phyloP scores from a whole-genome alignment of 2,797 vertebrate species.

The Esox masquinongy region DNA sequence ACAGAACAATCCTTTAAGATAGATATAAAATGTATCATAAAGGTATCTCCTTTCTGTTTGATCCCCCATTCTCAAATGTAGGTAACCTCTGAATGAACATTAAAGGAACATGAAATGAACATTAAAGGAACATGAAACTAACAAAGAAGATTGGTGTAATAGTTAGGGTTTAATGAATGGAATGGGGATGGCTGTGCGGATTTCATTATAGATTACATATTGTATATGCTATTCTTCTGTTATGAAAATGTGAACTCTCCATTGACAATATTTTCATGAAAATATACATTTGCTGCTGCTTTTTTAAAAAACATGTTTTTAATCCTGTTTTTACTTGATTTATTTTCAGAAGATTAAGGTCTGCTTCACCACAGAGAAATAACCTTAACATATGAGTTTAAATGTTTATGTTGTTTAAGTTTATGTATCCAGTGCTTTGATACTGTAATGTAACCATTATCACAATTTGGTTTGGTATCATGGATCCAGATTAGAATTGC shows the following conservation, averaged over 20 bases:
- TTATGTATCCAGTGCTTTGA: not conserved
- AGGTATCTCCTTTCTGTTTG: not conserved
- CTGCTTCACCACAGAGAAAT: not conserved
- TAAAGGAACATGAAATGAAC: not conserved
- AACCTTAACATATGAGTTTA: not conserved
- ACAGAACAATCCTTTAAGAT: not conserved
- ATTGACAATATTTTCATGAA: not conserved
- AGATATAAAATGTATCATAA: not conserved
- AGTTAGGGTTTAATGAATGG: not conserved
- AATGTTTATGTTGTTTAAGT: not conserved
- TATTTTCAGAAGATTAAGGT: not conserved
- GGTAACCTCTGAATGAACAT: conserved; percentile 3
- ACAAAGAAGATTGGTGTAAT: not conserved
- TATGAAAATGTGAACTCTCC: not conserved
- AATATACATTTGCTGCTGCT: not conserved
- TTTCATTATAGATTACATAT: not conserved
- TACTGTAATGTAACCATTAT: not conserved
- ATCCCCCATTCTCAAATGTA: not conserved
- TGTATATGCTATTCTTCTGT: not conserved
- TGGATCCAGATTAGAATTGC: not conserved
- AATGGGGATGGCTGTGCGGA: not conserved
- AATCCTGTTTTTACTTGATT: not conserved
- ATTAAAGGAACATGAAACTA: not conserved
- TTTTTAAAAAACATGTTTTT: not conserved
- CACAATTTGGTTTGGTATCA: not conserved